A percentile compares a stretch with the other conserved stretches of the same genome.
Evolutionary conservation across 2,888 invertebrate species (phyloP).

Genomic region (Heliconius ismenius): DNA sequence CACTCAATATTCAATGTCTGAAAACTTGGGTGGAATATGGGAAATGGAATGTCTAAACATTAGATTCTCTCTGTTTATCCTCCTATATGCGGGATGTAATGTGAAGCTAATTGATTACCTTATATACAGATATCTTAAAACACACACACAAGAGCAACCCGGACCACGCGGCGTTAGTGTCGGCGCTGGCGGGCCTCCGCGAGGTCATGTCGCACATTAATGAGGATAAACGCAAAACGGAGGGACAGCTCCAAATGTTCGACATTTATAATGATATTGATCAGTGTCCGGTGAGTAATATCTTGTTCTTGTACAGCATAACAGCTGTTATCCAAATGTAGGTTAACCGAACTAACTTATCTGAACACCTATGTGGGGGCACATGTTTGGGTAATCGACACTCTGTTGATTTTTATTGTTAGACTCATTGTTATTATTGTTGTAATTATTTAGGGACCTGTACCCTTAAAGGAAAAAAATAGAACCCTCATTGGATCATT

Average conservation of each 20-base stretch:
- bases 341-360: background rate
- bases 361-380: background rate
- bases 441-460: too few relatives aligned
- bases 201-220: constrained; percentile 98
- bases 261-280: constrained; percentile 99
- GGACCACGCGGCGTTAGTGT: constrained; percentile 92
- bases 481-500: too few relatives aligned
- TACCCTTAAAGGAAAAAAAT: too few relatives aligned
- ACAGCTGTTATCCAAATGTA: too few relatives aligned
- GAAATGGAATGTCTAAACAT: background rate
- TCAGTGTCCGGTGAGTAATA: constrained; percentile 91
- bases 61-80: too few relatives aligned
- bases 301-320: background rate
- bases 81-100: background rate
- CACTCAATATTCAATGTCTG: background rate
- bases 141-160: constrained; percentile 93
- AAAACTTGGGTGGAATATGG: background rate
- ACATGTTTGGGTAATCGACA: background rate
- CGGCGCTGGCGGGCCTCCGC: constrained; percentile 92
- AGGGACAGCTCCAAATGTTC: constrained; percentile 97
- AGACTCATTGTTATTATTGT: background rate
- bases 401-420: background rate
- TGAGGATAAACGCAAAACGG: constrained; percentile 98
- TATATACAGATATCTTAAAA: constrained; percentile 90
- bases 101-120: background rate